phyloP scores from a whole-genome alignment of 2,113 vertebrate genomes.

The Dicaeum eximium region DNA sequence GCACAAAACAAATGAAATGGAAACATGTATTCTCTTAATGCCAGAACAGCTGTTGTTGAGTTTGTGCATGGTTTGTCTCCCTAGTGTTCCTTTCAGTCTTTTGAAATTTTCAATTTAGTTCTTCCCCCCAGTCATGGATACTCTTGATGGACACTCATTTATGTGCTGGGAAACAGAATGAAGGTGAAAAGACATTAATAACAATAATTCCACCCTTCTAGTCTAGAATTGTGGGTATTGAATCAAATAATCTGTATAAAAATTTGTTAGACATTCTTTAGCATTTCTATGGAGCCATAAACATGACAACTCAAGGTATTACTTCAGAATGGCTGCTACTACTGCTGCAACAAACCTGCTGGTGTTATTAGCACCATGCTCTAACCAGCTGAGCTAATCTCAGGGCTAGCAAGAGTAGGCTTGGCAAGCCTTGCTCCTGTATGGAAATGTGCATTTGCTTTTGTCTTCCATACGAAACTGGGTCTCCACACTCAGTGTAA shows the following conservation, averaged over 20 bases:
- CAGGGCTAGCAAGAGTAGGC: background rate
- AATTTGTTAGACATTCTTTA: background rate
- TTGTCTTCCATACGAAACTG: background rate
- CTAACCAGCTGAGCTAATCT: background rate
- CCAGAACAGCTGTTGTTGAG: background rate
- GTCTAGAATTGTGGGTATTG: background rate
- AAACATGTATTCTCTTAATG: background rate
- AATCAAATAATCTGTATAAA: background rate
- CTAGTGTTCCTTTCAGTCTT: background rate
- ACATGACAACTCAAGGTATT: background rate
- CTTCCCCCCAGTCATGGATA: fast-evolving
- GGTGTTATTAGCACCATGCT: background rate
- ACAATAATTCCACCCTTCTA: background rate
- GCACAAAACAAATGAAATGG: background rate
- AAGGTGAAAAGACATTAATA: background rate
- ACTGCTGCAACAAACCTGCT: fast-evolving
- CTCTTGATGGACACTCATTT: background rate
- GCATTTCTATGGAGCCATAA: background rate
- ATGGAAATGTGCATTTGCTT: background rate
- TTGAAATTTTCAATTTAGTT: background rate
- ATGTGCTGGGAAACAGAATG: background rate
- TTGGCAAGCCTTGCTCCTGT: background rate
- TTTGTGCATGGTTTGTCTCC: background rate
- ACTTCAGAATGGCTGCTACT: background rate
- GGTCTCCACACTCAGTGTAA: background rate